phyloP scores from a whole-genome alignment of 2,797 vertebrate species.

The Eupleurogrammus muticus region DNA sequence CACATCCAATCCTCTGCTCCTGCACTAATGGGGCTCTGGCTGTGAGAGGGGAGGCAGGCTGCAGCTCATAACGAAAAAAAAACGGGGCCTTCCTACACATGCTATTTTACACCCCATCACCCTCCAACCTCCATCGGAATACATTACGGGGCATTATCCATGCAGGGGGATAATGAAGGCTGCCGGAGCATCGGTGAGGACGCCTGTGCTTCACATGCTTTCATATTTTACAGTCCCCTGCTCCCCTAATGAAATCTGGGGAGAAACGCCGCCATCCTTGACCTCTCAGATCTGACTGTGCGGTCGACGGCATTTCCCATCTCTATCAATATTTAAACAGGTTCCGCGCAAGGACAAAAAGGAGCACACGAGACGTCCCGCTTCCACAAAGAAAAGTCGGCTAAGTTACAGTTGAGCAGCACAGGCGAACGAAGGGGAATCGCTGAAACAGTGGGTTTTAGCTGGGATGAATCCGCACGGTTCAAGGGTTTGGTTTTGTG shows the following conservation, averaged over 20 bases:
- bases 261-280: slow-evolving; percentile 72
- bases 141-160: slow-evolving; percentile 75
- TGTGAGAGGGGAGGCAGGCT: slow-evolving; percentile 69
- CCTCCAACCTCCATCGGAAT: slow-evolving; percentile 76
- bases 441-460: slow-evolving; percentile 65
- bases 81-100: slow-evolving; percentile 71
- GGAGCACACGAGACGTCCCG: slow-evolving; percentile 34
- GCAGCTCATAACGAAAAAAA: slow-evolving; percentile 45
- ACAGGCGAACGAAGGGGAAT: slow-evolving; percentile 57
- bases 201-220: slow-evolving; percentile 51
- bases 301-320: slow-evolving; percentile 61
- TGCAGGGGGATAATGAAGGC: slow-evolving; percentile 71
- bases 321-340: slow-evolving; percentile 86
- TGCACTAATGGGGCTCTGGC: slow-evolving; percentile 78
- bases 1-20: slow-evolving; percentile 76
- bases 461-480: slow-evolving; percentile 46
- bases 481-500: slow-evolving; percentile 53
- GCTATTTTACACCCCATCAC: slow-evolving; percentile 83
- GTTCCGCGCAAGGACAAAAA: slow-evolving; percentile 63
- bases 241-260: slow-evolving; percentile 68
- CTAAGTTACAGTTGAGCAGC: slow-evolving; percentile 73
- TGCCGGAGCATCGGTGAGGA: slow-evolving; percentile 45
- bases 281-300: slow-evolving; percentile 74
- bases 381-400: slow-evolving; percentile 45
- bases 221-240: slow-evolving; percentile 70